These are phyloP conservation scores for Mythimna pallens DNA, from an alignment of 2,888 invertebrate genomes.

Conservation along the genomic window DNA sequence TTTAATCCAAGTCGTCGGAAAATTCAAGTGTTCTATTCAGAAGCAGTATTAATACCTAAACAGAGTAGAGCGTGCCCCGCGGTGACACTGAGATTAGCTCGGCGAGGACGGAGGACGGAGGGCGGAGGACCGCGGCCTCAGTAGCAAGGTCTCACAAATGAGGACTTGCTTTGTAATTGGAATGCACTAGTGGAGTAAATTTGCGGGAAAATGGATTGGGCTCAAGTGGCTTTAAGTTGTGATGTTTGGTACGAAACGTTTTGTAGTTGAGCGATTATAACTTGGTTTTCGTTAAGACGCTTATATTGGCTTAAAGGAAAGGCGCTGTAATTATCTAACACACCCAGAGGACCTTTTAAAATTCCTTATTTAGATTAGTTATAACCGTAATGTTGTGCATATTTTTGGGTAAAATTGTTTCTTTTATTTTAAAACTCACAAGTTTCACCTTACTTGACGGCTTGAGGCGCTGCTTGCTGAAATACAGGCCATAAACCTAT, in stretches of 20 bases:
- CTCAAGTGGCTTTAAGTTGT: conserved; percentile 13
- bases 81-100: conserved; percentile 74
- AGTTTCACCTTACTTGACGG: too few relatives aligned
- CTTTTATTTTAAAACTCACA: too few relatives aligned
- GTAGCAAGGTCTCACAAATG: conserved; percentile 37
- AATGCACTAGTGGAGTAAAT: conserved; percentile 44
- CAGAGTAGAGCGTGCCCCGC: conserved; percentile 67
- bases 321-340: too few relatives aligned
- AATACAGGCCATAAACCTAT: too few relatives aligned
- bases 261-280: neutral
- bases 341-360: too few relatives aligned
- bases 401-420: too few relatives aligned
- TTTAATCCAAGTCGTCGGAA: conserved; percentile 59
- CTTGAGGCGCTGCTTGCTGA: too few relatives aligned
- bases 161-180: conserved; percentile 45
- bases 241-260: neutral
- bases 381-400: too few relatives aligned
- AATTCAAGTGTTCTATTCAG: conserved; percentile 65
- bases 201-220: conserved; percentile 44
- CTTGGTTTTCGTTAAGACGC: too few relatives aligned
- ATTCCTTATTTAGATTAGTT: too few relatives aligned
- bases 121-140: conserved; percentile 26
- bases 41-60: conserved; percentile 70
- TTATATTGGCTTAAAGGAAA: too few relatives aligned
- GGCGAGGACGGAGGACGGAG: conserved; percentile 35